Percentiles rank a stretch among this genome's conserved stretches.
These are phyloP conservation scores for Caenorhabditis sulstoni DNA, from an alignment of 2,888 invertebrate species.

Conservation along the genomic window DNA sequence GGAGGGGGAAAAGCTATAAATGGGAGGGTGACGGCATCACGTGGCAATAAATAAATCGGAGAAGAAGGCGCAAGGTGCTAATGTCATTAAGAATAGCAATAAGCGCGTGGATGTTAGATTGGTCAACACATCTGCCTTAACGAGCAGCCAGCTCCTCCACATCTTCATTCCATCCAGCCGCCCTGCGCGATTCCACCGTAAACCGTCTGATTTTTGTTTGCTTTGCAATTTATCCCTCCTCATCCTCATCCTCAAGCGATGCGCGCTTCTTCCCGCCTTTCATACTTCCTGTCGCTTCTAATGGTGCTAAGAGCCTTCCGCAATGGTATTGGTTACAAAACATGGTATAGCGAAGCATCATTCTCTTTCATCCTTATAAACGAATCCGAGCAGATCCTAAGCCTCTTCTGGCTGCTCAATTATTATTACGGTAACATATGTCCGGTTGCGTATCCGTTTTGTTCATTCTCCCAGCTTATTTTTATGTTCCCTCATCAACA, in stretches of 20 bases:
- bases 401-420: constrained; percentile 23
- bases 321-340: constrained; percentile 53
- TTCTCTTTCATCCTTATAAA: too few relatives aligned
- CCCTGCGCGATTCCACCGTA: constrained; percentile 48
- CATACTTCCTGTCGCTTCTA: constrained; percentile 37
- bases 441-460: constrained; percentile 38
- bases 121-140: constrained; percentile 59
- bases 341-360: constrained; percentile 7
- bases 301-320: constrained; percentile 21
- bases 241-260: constrained; percentile 23
- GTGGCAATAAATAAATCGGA: constrained; percentile 48
- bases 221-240: constrained; percentile 56
- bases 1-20: constrained; percentile 29
- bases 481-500: constrained; percentile 28
- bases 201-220: constrained; percentile 58
- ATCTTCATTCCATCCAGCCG: constrained; percentile 17
- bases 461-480: constrained; percentile 41
- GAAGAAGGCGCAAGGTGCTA: constrained; percentile 42
- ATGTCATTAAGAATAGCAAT: constrained; percentile 55
- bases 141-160: constrained; percentile 1
- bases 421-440: constrained; percentile 60
- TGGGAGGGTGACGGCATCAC: constrained; percentile 16
- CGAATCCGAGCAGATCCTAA: neutral
- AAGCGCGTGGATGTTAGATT: constrained; percentile 47
- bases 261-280: constrained; percentile 49